Percentiles rank a stretch among this genome's conserved stretches.
These are phyloP conservation scores for Brachionus angularis DNA, from an alignment of 1,140 invertebrate species.

Conservation along the genomic window DNA sequence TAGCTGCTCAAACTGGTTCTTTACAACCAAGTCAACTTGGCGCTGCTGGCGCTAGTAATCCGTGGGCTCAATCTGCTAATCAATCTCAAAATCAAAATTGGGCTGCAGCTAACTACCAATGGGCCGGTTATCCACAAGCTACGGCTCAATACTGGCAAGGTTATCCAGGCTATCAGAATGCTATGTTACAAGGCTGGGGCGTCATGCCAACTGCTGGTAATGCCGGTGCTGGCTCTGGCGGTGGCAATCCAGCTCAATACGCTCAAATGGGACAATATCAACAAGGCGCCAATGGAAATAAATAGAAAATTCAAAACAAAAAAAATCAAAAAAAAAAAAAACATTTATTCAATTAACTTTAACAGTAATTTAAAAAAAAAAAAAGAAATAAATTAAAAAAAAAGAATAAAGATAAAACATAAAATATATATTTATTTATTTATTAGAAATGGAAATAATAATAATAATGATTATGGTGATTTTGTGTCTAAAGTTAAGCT, in stretches of 20 bases:
- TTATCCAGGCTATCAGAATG: neutral
- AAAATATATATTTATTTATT: too few relatives aligned
- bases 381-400: too few relatives aligned
- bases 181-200: slow-evolving; percentile 37
- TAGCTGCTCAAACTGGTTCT: neutral
- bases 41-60: neutral
- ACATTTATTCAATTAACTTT: too few relatives aligned
- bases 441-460: too few relatives aligned
- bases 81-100: slow-evolving; percentile 25
- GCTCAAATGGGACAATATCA: slow-evolving; percentile 44
- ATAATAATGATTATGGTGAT: too few relatives aligned
- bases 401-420: too few relatives aligned
- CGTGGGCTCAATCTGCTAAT: neutral
- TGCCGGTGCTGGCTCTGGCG: neutral
- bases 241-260: slow-evolving; percentile 3
- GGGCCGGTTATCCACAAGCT: slow-evolving; percentile 27
- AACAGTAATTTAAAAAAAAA: too few relatives aligned
- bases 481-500: too few relatives aligned
- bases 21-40: slow-evolving; percentile 8
- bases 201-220: slow-evolving; percentile 19
- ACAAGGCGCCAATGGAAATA: slow-evolving; percentile 16
- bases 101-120: slow-evolving; percentile 34
- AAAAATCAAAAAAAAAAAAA: too few relatives aligned
- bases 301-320: too few relatives aligned
- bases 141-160: slow-evolving; percentile 24